Percentiles rank a stretch among this genome's conserved stretches.
Conservation (phyloP, 2,113 vertebrate species). For the Zosterops hypoxanthus region DNA sequence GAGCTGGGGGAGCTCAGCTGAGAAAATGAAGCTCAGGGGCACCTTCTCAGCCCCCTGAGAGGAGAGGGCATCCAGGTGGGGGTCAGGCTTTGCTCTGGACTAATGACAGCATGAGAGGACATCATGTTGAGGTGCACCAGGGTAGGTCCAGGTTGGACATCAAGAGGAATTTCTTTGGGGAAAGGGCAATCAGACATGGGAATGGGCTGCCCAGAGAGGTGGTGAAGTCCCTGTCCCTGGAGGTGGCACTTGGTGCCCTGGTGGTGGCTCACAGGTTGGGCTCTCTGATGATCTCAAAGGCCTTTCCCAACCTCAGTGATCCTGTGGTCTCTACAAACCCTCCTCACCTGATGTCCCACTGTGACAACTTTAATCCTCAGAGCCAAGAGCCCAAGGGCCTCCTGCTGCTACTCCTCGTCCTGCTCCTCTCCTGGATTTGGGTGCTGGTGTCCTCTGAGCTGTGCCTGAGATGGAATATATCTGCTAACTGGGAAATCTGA, state of each 20-base stretch:
- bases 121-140: accelerated
- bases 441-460: background rate
- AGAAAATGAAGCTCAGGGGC: background rate
- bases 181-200: accelerated
- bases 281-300: background rate
- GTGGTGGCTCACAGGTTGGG: background rate
- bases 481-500: background rate
- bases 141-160: background rate
- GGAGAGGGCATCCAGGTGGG: background rate
- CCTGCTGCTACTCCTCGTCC: accelerated
- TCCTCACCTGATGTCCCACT: background rate
- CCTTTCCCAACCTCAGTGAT: background rate
- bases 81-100: background rate
- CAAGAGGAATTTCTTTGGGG: background rate
- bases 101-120: no score
- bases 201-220: background rate
- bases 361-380: accelerated
- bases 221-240: background rate
- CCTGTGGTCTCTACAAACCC: background rate
- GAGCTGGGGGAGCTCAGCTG: background rate
- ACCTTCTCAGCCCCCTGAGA: background rate
- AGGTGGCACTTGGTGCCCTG: background rate
- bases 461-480: background rate
- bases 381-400: background rate
- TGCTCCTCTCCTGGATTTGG: background rate